These are phyloP conservation scores for Sula dactylatra DNA, from an alignment of 2,113 vertebrate genomes.

Conservation along the genomic window DNA sequence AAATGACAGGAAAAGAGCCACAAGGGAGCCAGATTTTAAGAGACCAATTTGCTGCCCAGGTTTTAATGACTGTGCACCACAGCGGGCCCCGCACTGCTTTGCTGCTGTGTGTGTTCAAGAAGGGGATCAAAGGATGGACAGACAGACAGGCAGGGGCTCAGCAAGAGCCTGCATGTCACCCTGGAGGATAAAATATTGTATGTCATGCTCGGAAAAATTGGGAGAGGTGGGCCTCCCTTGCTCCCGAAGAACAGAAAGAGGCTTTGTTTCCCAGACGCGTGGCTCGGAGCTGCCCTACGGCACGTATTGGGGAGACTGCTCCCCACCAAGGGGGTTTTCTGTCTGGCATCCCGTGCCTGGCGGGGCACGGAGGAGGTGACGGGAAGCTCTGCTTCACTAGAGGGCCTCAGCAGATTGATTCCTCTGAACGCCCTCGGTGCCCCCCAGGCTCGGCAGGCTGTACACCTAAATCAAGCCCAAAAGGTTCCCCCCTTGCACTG, in stretches of 20 bases:
- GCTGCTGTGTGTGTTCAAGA: not conserved
- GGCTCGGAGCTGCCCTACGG: not conserved
- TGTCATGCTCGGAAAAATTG: not conserved
- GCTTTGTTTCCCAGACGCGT: not conserved
- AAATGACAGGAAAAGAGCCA: slow-evolving; percentile 48
- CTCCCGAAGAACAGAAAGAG: not conserved
- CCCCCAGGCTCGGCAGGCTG: not conserved
- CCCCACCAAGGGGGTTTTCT: not conserved
- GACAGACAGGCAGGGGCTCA: not conserved
- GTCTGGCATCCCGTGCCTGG: not conserved
- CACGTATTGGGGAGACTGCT: not conserved
- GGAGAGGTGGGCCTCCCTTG: not conserved
- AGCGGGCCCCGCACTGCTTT: not conserved
- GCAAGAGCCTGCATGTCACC: not conserved
- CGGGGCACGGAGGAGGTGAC: rapidly evolving
- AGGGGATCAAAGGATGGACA: not conserved
- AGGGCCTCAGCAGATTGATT: slow-evolving; percentile 31
- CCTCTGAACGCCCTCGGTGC: rapidly evolving
- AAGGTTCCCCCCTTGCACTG: not conserved
- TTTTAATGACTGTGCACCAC: slow-evolving; percentile 1
- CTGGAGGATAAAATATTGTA: slow-evolving; percentile 31
- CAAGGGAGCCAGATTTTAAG: slow-evolving; percentile 50
- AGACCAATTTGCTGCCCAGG: slow-evolving; percentile 22
- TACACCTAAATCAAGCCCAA: not conserved
- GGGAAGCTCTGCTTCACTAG: slow-evolving; percentile 22